Base-by-base conservation (phyloP, 2,113 vertebrate genomes). In the Rhipidura dahli region DNA sequence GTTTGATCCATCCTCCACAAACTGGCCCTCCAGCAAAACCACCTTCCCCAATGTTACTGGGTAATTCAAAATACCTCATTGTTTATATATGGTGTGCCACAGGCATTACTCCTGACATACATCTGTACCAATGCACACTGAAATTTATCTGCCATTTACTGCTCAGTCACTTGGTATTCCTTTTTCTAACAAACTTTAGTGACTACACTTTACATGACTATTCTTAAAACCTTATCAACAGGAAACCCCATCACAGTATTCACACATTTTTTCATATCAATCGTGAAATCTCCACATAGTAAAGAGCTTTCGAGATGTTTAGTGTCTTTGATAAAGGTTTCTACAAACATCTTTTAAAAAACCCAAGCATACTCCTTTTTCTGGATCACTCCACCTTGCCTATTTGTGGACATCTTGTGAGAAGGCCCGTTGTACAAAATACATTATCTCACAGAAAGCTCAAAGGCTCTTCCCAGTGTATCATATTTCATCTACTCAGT, bases 31-130 rank as follows among this genome's bases (percentile, higher is more conserved):
- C 19, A 57, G 45, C 49, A 33, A 51, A 24, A 44, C 11, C 0
- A 0, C 31, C 20, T 45, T 72, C 53, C 9, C 12, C 49, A 59
- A 0, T 5, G 8, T 10, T 53, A 80, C 11, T 7, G 28, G 28
- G 8, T 27, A 68, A 79, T 42, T 70, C 51, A 42, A n/a, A 76
- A 45, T 9, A 35, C 7, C 16, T 79, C 23, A 14, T 1, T 79
- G 30, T 40, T 81, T 37, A 35, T 6, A 47, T 18, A 45, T 11
- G 28, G 30, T 11, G 44, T 76, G 40, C 27, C 42, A 63, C 27
- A 84, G 45, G 31, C 15, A 31, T 23, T 21, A 50, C 15, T 73
- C 30, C 47, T 37, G 56, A 66, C 12, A 16, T 10, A 26, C 10
- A 5, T 18, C 49, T 50, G 37, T 23, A 19, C 19, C 1, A 1